A percentile compares a stretch with the other conserved stretches of the same genome.
Evolutionary conservation across 2,888 invertebrate species (phyloP).

Genomic region (Troides helena): DNA sequence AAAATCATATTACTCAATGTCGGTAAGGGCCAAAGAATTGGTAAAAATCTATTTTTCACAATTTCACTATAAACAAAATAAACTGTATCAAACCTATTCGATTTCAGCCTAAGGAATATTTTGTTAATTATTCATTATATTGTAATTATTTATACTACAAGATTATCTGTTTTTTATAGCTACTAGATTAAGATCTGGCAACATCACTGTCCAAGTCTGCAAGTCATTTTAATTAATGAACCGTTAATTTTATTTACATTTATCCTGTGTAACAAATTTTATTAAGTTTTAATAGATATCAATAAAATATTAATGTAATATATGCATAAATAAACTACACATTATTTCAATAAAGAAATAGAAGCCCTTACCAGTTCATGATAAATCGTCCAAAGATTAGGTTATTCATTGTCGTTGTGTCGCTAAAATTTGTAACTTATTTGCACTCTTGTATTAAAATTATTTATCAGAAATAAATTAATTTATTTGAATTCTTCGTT

Average conservation of each 20-base stretch:
- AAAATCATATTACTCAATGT: background rate
- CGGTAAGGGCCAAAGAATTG: background rate
- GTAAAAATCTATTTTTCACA: background rate
- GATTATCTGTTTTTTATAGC: background rate
- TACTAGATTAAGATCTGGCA: no score
- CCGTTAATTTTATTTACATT: background rate
- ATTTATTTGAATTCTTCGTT: slow-evolving; percentile 51
- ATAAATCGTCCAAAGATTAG: slow-evolving; percentile 71
- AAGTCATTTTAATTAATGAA: background rate
- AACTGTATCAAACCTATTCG: no score
- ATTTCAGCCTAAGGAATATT: background rate
- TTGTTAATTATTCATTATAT: background rate
- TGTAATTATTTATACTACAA: background rate
- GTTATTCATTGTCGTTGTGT: slow-evolving; percentile 41
- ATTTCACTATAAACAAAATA: background rate
- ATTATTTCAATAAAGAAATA: background rate
- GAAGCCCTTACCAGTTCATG: slow-evolving; percentile 73
- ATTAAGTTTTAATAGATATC: background rate
- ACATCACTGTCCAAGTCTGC: no score
- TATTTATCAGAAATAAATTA: slow-evolving; percentile 50
- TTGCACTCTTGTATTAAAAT: slow-evolving; percentile 52
- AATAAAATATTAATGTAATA: slow-evolving; percentile 22
- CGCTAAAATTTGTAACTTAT: slow-evolving; percentile 34
- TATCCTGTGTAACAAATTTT: background rate
- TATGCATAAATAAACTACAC: no score